Conservation (phyloP, 1,140 invertebrate genomes). For the Sipha flava region DNA sequence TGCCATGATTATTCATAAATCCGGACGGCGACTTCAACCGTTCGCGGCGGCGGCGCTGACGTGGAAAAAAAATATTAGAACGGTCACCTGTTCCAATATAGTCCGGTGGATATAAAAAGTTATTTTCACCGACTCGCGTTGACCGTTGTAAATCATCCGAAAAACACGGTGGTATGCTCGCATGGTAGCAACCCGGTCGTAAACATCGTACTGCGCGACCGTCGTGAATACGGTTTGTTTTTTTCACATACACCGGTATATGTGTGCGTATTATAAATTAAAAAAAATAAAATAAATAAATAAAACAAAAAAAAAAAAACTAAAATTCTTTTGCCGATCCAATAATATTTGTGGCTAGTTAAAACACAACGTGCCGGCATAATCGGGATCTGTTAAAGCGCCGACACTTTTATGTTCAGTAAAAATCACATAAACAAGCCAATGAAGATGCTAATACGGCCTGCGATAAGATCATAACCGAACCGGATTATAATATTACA, state of each 20-base stretch:
- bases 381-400: background rate
- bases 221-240: background rate
- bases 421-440: constrained; percentile 32
- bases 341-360: background rate
- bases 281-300: too few species aligned
- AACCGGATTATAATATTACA: background rate
- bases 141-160: constrained; percentile 12
- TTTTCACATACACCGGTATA: background rate
- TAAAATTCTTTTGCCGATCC: background rate
- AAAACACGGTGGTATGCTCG: constrained; percentile 21
- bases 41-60: too few species aligned
- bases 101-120: background rate
- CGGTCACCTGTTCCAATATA: too few species aligned
- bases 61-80: too few species aligned
- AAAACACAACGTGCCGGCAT: background rate
- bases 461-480: constrained; percentile 9
- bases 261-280: too few species aligned
- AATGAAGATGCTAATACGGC: constrained; percentile 31
- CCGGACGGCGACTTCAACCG: too few species aligned
- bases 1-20: too few species aligned
- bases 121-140: background rate
- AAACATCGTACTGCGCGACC: background rate
- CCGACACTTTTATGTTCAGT: constrained; percentile 27
- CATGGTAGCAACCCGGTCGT: constrained; percentile 26
- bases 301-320: too few species aligned